A percentile compares a stretch with the other conserved stretches of the same genome.
Evolutionary conservation across 1,140 invertebrate species (phyloP).

Genomic region (Paraescarpia echinospica): DNA sequence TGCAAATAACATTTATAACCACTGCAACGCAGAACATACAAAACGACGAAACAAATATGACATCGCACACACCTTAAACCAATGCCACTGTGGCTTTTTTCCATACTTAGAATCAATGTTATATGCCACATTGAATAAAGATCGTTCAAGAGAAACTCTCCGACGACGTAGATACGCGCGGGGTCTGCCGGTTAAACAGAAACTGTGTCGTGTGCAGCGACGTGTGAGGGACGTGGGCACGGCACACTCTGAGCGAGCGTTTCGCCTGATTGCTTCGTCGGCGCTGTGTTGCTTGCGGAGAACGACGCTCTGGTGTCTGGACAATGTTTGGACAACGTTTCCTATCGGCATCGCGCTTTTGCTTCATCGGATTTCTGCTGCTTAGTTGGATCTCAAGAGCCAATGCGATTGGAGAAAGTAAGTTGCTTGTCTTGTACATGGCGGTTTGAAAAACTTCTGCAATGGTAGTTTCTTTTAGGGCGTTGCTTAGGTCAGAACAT

Average conservation of each 20-base stretch:
- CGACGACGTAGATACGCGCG: neutral
- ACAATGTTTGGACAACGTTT: neutral
- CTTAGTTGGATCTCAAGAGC: neutral
- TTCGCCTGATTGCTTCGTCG: neutral
- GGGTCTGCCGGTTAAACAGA: neutral
- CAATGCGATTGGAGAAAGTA: neutral
- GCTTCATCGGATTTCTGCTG: neutral
- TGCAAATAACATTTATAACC: too few species aligned
- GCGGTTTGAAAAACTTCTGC: too few species aligned
- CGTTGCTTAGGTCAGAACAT: neutral
- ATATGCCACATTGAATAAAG: neutral
- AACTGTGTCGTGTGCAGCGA: neutral
- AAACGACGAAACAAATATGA: too few species aligned
- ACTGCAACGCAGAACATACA: too few species aligned
- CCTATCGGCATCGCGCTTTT: neutral
- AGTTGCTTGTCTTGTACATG: neutral
- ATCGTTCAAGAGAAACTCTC: neutral
- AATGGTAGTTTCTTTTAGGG: neutral
- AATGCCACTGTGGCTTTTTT: neutral
- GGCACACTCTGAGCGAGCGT: neutral
- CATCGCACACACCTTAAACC: neutral
- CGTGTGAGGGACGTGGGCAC: neutral
- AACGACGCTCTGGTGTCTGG: neutral
- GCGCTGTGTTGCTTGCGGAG: neutral
- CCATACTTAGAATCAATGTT: neutral